phyloP scores from a whole-genome alignment of 2,797 vertebrate genomes.

The Varecia variegata region DNA sequence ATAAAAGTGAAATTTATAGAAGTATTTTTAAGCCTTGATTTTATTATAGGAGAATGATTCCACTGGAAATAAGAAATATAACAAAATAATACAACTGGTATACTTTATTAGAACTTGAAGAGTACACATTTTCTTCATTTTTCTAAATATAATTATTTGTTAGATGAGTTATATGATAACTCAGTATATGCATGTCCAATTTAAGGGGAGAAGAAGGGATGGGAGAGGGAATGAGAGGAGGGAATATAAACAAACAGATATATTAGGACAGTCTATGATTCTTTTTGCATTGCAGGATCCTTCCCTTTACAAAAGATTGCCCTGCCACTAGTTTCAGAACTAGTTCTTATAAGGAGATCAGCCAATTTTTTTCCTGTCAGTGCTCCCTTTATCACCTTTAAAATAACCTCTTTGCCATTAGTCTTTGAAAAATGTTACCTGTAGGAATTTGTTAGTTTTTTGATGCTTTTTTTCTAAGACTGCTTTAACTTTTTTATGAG shows the following conservation, averaged over 20 bases:
- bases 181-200: not conserved
- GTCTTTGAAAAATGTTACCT: not conserved
- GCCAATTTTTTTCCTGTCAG: not conserved
- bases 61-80: not conserved
- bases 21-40: not conserved
- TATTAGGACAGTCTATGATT: not conserved
- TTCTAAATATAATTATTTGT: not conserved
- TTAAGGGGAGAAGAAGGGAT: not conserved
- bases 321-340: not conserved
- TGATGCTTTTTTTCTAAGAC: not conserved
- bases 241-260: not conserved
- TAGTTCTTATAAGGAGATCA: not conserved
- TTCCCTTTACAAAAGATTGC: not conserved
- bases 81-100: not conserved
- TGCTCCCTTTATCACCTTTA: not conserved
- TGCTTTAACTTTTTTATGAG: not conserved
- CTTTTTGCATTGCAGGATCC: not conserved
- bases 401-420: not conserved
- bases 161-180: not conserved
- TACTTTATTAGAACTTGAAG: not conserved
- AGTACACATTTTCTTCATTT: not conserved
- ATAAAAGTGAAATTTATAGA: constrained; percentile 1
- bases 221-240: not conserved
- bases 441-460: not conserved
- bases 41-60: constrained; percentile 11